These are phyloP conservation scores for Brevimyrus niger DNA, from an alignment of 2,113 vertebrate genomes.

Conservation along the genomic window DNA sequence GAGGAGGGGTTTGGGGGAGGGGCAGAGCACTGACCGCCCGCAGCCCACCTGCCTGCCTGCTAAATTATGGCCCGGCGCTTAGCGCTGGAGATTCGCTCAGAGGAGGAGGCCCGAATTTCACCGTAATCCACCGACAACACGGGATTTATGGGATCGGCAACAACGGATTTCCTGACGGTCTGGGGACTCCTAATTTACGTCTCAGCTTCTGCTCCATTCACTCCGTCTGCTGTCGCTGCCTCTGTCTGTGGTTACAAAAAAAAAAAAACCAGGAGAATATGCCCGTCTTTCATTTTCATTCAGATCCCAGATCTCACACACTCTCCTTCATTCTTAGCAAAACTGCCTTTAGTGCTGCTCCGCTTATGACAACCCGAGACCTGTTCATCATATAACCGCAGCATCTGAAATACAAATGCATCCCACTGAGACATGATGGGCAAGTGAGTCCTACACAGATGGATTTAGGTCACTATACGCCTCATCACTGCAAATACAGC, in stretches of 20 bases:
- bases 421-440: neutral
- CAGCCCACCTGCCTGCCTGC: neutral
- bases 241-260: neutral
- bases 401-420: neutral
- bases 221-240: neutral
- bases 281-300: neutral
- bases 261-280: neutral
- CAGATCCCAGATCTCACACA: neutral
- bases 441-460: neutral
- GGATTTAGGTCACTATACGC: neutral
- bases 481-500: neutral
- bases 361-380: neutral
- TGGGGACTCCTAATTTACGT: neutral
- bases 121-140: neutral
- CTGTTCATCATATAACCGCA: neutral
- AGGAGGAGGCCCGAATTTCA: neutral
- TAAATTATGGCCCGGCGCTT: conserved; percentile 7
- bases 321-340: neutral
- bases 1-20: neutral
- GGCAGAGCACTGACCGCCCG: neutral
- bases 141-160: neutral
- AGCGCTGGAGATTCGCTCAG: neutral
- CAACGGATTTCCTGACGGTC: neutral
- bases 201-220: neutral
- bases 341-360: neutral